Conservation (phyloP, 2,797 vertebrate genomes). For the Tadarida brasiliensis region DNA sequence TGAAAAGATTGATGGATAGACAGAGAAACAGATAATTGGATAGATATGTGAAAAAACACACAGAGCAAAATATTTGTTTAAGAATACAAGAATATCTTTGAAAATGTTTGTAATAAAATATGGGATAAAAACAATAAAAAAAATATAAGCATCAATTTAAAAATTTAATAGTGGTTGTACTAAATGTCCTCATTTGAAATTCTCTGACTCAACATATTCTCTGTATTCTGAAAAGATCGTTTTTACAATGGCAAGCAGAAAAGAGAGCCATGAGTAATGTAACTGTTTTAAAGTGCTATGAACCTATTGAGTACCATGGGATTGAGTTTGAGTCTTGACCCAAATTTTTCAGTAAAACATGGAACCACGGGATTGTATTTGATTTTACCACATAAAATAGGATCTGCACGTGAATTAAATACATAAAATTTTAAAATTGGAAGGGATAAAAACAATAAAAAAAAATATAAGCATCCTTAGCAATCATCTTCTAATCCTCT, state of each 20-base stretch:
- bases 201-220: background rate
- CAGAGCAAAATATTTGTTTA: background rate
- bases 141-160: background rate
- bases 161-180: background rate
- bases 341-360: background rate
- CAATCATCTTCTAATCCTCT: background rate
- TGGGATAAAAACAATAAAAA: background rate
- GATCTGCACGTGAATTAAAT: background rate
- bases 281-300: background rate
- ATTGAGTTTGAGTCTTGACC: background rate
- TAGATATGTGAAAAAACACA: background rate
- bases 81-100: background rate
- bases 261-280: background rate
- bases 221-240: background rate
- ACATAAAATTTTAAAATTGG: background rate
- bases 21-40: background rate
- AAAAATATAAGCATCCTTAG: too few species aligned
- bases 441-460: too few species aligned
- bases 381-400: background rate
- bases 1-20: background rate
- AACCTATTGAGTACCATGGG: background rate
- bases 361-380: background rate
- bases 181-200: background rate
- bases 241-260: background rate
- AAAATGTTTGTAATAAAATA: background rate